Evolutionary conservation across 2,888 invertebrate genomes (phyloP).

Genomic region (Hypomecis punctinalis): DNA sequence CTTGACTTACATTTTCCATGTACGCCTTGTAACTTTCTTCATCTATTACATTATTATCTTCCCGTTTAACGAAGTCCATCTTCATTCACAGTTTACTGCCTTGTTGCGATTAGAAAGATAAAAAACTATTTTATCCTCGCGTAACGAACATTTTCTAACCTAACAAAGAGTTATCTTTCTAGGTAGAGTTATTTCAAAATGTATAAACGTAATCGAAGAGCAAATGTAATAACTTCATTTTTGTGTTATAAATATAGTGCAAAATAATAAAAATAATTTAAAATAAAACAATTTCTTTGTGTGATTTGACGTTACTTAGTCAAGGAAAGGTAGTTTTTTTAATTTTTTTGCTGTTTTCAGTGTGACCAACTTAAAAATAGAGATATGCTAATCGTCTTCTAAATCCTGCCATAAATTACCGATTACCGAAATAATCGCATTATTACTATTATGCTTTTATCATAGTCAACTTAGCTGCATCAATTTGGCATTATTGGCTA

Average conservation of each 20-base stretch:
- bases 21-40: constrained; percentile 75
- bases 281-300: constrained; percentile 47
- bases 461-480: no score
- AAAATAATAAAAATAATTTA: constrained; percentile 33
- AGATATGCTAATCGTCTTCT: no score
- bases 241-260: neutral
- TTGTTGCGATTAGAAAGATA: constrained; percentile 19
- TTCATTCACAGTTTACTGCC: constrained; percentile 27
- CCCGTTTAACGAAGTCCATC: constrained; percentile 80
- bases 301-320: constrained; percentile 58
- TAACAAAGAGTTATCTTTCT: constrained; percentile 42
- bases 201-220: constrained; percentile 2
- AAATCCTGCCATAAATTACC: no score
- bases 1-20: constrained; percentile 70
- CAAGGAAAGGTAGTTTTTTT: constrained; percentile 68
- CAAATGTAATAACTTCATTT: constrained; percentile 5
- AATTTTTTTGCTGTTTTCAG: neutral
- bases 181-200: neutral
- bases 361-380: neutral
- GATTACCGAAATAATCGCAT: no score
- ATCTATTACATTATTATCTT: constrained; percentile 69
- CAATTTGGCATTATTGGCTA: no score
- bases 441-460: no score
- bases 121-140: constrained; percentile 44
- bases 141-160: constrained; percentile 68